phyloP scores from a whole-genome alignment of 2,888 invertebrate species.

The Drosophila parthenogenetica region DNA sequence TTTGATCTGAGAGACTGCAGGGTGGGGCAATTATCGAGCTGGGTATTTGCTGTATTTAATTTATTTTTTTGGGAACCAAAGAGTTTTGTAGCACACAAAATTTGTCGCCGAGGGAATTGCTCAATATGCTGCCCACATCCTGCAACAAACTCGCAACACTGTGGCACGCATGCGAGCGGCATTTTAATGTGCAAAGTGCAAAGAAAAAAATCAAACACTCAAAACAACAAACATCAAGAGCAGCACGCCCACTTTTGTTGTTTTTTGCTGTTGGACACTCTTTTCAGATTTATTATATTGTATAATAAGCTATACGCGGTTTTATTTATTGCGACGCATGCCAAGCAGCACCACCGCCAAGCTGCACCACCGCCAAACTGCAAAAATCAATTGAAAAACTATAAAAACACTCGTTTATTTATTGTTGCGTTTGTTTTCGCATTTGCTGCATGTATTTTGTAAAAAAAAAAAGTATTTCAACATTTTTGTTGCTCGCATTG shows the following conservation, averaged over 20 bases:
- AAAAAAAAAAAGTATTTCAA: slow-evolving; percentile 68
- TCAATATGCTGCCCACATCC: slow-evolving; percentile 63
- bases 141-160: slow-evolving; percentile 62
- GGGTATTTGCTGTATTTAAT: background rate
- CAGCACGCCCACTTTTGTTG: slow-evolving; percentile 79
- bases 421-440: slow-evolving; percentile 57
- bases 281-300: slow-evolving; percentile 76
- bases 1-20: slow-evolving; percentile 1
- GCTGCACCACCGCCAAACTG: slow-evolving; percentile 14
- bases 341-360: slow-evolving; percentile 33
- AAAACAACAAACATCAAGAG: slow-evolving; percentile 59
- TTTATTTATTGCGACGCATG: slow-evolving; percentile 79
- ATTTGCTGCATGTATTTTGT: slow-evolving; percentile 63
- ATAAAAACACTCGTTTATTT: slow-evolving; percentile 80
- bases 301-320: slow-evolving; percentile 73
- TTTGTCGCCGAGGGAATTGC: slow-evolving; percentile 71
- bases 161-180: slow-evolving; percentile 77
- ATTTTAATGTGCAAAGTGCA: slow-evolving; percentile 79
- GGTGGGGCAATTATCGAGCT: slow-evolving; percentile 59
- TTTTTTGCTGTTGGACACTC: slow-evolving; percentile 24
- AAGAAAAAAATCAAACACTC: slow-evolving; percentile 11
- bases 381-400: slow-evolving; percentile 79
- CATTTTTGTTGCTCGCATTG: slow-evolving; percentile 71
- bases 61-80: slow-evolving; percentile 15
- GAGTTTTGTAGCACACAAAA: slow-evolving; percentile 36